These are phyloP conservation scores for Melanaphis sacchari DNA, from an alignment of 1,140 invertebrate species.

Conservation along the genomic window DNA sequence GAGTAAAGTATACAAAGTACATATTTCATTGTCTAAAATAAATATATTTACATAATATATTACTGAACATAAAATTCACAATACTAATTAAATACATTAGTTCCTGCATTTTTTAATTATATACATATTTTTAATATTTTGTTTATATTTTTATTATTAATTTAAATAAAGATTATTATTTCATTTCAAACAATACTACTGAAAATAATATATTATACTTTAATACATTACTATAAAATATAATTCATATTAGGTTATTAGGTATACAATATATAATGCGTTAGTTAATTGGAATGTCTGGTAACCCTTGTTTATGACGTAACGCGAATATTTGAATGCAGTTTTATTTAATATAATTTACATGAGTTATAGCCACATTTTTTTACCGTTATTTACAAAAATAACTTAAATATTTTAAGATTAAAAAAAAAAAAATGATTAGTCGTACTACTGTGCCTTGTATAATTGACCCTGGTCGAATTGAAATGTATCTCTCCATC, in stretches of 20 bases:
- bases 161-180: neutral
- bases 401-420: neutral
- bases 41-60: neutral
- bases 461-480: neutral
- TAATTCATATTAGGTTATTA: too few relatives aligned
- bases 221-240: neutral
- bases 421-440: neutral
- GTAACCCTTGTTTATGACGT: neutral
- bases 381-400: neutral
- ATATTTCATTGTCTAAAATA: neutral
- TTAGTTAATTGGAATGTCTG: neutral
- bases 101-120: neutral
- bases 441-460: neutral
- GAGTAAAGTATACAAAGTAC: neutral
- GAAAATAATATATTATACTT: neutral
- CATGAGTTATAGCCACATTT: neutral
- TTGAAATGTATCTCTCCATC: neutral
- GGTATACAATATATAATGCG: neutral
- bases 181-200: neutral
- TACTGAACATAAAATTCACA: neutral
- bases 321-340: neutral
- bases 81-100: neutral
- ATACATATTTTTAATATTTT: neutral
- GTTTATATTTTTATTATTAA: neutral
- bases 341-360: neutral